Conservation (phyloP, 2,113 vertebrate genomes). For the Cinclus mexicanus region DNA sequence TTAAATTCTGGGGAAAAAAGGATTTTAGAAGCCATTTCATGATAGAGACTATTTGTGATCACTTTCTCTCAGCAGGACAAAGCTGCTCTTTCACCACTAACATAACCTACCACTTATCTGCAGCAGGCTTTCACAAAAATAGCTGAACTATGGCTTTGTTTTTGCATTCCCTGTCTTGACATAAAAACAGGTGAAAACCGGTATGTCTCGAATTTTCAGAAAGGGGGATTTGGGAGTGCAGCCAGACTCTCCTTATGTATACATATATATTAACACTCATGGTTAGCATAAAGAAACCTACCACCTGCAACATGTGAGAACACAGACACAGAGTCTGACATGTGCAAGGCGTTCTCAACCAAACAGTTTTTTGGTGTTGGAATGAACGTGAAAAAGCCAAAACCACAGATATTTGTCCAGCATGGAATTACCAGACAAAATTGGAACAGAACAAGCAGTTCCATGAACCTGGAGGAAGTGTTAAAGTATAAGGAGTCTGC, state of each 20-base stretch:
- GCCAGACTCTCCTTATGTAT: background rate
- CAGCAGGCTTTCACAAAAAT: background rate
- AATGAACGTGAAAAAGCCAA: background rate
- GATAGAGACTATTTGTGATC: background rate
- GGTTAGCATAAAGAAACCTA: background rate
- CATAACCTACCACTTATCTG: background rate
- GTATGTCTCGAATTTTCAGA: background rate
- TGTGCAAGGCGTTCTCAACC: background rate
- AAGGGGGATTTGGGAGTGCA: background rate
- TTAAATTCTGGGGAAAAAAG: background rate
- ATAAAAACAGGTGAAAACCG: background rate
- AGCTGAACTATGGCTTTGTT: background rate
- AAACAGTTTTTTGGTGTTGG: background rate
- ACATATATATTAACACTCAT: background rate
- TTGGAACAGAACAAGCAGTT: background rate
- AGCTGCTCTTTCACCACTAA: background rate
- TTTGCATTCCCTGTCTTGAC: background rate
- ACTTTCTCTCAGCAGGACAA: constrained; percentile 16
- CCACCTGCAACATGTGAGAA: background rate
- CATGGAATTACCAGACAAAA: background rate
- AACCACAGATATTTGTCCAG: background rate
- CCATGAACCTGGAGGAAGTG: background rate
- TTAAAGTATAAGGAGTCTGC: background rate
- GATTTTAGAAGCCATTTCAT: background rate
- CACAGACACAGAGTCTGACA: background rate